Evolutionary conservation across 1,140 invertebrate species (phyloP).

Genomic region (Apis cerana): DNA sequence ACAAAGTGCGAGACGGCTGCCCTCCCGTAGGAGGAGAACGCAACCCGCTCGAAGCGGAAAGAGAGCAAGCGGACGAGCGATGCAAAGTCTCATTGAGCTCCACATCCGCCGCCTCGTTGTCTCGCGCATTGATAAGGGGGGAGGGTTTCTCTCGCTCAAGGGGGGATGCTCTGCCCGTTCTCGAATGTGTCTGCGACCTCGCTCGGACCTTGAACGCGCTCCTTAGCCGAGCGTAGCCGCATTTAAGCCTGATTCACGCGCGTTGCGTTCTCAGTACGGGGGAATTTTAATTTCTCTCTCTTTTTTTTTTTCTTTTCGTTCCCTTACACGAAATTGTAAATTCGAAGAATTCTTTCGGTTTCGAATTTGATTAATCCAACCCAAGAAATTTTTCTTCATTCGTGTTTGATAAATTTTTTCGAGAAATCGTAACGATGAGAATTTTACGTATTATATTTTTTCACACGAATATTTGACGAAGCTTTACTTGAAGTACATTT

Average conservation of each 20-base stretch:
- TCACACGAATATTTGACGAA: no score
- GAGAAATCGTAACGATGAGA: no score
- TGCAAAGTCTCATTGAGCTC: constrained; percentile 39
- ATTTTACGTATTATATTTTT: no score
- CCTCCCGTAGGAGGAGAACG: constrained; percentile 9
- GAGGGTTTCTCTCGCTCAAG: constrained; percentile 21
- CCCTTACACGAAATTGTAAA: no score
- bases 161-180: constrained; percentile 51
- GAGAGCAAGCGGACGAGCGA: not conserved
- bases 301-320: no score
- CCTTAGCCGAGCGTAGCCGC: constrained; percentile 54
- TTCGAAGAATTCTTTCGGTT: no score
- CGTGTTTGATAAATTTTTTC: no score
- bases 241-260: constrained; percentile 38
- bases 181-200: constrained; percentile 73
- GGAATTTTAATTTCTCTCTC: no score
- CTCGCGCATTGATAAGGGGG: constrained; percentile 42
- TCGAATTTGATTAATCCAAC: no score
- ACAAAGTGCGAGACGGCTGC: not conserved
- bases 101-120: constrained; percentile 50
- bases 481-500: no score
- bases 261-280: not conserved
- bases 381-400: no score
- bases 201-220: constrained; percentile 76
- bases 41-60: constrained; percentile 11